These are phyloP conservation scores for Adelognathus sp. DNA, from an alignment of 2,888 invertebrate genomes.

Conservation along the genomic window DNA sequence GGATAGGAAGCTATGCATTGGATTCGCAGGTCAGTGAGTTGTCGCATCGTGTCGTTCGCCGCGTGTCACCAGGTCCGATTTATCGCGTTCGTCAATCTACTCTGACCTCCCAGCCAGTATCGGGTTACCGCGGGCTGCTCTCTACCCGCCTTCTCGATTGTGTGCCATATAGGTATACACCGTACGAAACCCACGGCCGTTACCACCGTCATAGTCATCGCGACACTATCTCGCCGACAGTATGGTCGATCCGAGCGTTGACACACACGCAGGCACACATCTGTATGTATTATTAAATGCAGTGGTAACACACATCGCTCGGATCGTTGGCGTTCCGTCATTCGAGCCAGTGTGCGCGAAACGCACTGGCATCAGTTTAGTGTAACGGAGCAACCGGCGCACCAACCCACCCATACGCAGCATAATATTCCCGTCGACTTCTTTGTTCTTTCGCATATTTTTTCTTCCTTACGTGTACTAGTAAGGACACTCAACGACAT, in stretches of 20 bases:
- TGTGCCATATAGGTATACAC: no score
- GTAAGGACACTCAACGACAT: not conserved
- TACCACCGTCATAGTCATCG: conserved; percentile 19
- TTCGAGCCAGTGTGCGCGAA: conserved; percentile 13
- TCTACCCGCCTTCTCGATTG: conserved; percentile 37
- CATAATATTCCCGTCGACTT: conserved; percentile 28
- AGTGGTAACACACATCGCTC: not conserved
- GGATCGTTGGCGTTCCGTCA: not conserved
- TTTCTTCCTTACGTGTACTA: not conserved
- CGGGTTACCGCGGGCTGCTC: conserved; percentile 72
- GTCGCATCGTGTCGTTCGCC: conserved; percentile 77
- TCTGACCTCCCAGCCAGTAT: conserved; percentile 78
- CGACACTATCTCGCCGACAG: conserved; percentile 45
- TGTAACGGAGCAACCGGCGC: not conserved
- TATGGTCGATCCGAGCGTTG: not conserved
- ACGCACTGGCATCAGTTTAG: conserved; percentile 11
- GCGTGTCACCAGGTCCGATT: conserved; percentile 76
- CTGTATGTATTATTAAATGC: not conserved
- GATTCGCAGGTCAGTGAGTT: conserved; percentile 81
- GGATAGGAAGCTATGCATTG: conserved; percentile 77
- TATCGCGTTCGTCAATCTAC: conserved; percentile 80
- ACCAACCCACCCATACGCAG: not conserved
- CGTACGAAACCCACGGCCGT: not conserved
- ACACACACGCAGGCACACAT: not conserved
- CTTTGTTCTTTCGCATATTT: conserved; percentile 23